These are phyloP conservation scores for Drosophila ercepeae DNA, from an alignment of 1,140 invertebrate genomes.

Conservation along the genomic window DNA sequence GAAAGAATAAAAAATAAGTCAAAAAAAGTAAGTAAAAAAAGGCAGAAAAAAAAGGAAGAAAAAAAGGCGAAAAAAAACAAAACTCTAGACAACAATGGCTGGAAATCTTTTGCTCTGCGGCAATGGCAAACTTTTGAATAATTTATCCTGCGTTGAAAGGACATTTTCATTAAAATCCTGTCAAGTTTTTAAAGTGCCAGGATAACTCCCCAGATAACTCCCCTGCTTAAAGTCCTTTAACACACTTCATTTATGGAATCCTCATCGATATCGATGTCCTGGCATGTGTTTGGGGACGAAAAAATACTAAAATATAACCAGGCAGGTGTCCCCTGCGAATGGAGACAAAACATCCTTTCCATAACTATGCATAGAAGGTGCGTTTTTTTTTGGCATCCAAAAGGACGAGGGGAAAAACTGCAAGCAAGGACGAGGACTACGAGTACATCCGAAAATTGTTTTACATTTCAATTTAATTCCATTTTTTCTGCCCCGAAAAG, in stretches of 20 bases:
- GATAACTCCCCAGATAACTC: slow-evolving; percentile 81
- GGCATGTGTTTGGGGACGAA: too few relatives aligned
- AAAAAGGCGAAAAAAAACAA: slow-evolving; percentile 22
- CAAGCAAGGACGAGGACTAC: not conserved
- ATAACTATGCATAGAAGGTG: not conserved
- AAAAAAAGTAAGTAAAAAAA: too few relatives aligned
- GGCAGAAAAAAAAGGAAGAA: slow-evolving; percentile 37
- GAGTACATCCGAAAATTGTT: slow-evolving; percentile 46
- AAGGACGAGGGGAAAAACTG: not conserved
- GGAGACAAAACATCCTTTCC: not conserved
- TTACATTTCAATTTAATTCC: slow-evolving; percentile 59
- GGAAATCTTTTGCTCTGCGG: slow-evolving; percentile 40
- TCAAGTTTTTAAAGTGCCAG: slow-evolving; percentile 76
- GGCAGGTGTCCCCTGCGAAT: not conserved
- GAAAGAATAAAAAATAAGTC: slow-evolving; percentile 46
- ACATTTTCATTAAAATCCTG: slow-evolving; percentile 82
- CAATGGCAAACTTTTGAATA: slow-evolving; percentile 79
- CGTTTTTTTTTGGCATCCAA: not conserved
- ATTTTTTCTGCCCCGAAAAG: not conserved
- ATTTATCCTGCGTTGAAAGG: slow-evolving; percentile 80
- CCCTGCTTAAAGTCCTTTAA: slow-evolving; percentile 54
- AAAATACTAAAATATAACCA: not conserved
- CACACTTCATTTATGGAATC: too few relatives aligned
- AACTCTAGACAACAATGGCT: slow-evolving; percentile 22
- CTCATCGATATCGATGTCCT: not conserved